Base-by-base conservation (phyloP, 1,140 invertebrate genomes). In the Holotrichia oblita region DNA sequence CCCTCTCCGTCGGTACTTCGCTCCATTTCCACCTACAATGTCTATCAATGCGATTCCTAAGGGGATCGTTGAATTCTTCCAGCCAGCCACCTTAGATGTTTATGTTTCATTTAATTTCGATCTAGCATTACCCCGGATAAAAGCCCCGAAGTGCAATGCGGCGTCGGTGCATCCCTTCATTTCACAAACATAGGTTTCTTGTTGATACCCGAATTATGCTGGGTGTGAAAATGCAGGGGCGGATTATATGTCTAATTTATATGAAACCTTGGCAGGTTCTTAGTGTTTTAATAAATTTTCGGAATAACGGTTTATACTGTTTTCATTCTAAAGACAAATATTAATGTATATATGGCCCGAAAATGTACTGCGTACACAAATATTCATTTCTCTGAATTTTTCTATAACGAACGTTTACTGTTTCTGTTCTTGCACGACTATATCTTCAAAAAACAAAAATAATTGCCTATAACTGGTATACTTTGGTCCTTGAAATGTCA, bases 71-170 rank as follows among this genome's bases (percentile, higher is more conserved):
- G 48, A 2, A 55, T 55, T 55, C 48, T 55, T 55, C n/a, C 48
- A 17, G 48, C 12, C 17, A 55, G 48, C 48, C 48, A 17, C 48
- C 48, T 55, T 55, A 55, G 48, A 55, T 55, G 48, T 55, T 55
- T 55, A 55, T 55, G 48, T 55, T 55, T 55, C 48, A 55, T 55
- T 55, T 55, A 55, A 55, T 55, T 55, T 55, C 48, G 48, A 55
- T 55, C 48, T 55, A 55, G 48, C 14, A n/a, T 17, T 55, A 55
- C 48, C 14, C 48, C 12, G 48, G 48, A 55, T 55, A 17, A 55
- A 17, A 17, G 48, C 14, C 48, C 14, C 48, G 14, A 55, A 55
- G 17, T 55, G 48, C 48, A 55, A 55, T n/a, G 17, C 48, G 48
- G 14, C 17, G 48, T 14, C 12, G 48, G 14, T 55, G 48, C 48